Percentiles rank a stretch among this genome's conserved stretches.
phyloP scores from a whole-genome alignment of 2,113 vertebrate genomes.

The Ophiodon elongatus region DNA sequence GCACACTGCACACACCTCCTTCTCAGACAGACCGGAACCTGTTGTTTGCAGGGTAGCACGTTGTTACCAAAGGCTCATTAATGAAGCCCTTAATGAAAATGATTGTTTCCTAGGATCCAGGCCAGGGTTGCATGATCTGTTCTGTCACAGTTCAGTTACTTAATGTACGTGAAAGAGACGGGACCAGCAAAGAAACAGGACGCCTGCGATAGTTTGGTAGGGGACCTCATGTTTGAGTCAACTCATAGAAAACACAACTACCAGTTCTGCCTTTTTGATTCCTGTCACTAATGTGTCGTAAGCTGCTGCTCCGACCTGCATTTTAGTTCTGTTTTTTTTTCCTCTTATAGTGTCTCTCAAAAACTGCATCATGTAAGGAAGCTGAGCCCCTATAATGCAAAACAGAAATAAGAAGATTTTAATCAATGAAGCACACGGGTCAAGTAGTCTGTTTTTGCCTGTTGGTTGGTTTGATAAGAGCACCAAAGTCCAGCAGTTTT shows the following conservation, averaged over 20 bases:
- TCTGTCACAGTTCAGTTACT: neutral
- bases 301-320: neutral
- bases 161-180: neutral
- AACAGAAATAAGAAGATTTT: conserved; percentile 18
- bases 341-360: neutral
- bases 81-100: neutral
- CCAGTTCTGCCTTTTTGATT: neutral
- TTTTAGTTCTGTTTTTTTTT: neutral
- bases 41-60: neutral
- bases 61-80: conserved; percentile 7
- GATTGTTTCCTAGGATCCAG: conserved; percentile 14
- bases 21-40: neutral
- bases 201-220: neutral
- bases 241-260: neutral
- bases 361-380: neutral
- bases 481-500: neutral
- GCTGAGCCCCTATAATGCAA: neutral
- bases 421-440: neutral
- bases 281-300: neutral
- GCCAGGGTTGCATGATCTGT: neutral
- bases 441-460: neutral
- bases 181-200: neutral
- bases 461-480: neutral
- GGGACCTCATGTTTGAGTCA: neutral
- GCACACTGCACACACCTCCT: no score